A percentile compares a stretch with the other conserved stretches of the same genome.
Evolutionary conservation across 1,140 invertebrate species (phyloP).

Genomic region (Lepidurus arcticus): DNA sequence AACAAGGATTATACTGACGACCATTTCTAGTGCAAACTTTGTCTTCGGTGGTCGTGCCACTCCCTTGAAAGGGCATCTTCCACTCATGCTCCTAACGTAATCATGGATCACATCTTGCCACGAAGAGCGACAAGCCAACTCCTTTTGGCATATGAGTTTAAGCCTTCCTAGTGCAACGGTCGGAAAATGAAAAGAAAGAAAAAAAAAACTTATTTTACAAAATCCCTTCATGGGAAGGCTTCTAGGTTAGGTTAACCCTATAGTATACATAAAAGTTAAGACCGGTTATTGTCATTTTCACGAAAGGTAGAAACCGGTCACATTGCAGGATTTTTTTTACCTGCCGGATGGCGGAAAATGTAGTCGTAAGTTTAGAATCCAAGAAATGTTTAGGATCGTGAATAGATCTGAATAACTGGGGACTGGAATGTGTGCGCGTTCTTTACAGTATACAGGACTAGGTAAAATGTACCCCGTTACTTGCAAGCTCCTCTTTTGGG

Average conservation of each 20-base stretch:
- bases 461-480: not conserved
- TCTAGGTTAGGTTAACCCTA: not conserved
- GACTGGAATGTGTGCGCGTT: not conserved
- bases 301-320: not conserved
- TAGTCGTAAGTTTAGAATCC: too few species aligned
- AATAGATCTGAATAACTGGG: not conserved
- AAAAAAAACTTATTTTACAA: not conserved
- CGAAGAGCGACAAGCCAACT: not conserved
- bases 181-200: not conserved
- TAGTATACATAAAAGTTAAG: not conserved
- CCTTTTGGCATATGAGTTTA: not conserved
- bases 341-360: too few species aligned
- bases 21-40: too few species aligned
- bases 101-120: not conserved
- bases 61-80: not conserved
- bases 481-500: too few species aligned
- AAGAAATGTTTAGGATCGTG: not conserved
- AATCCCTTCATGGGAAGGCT: not conserved
- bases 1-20: not conserved
- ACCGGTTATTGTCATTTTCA: not conserved
- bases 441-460: not conserved
- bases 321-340: not conserved
- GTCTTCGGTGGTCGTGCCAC: not conserved
- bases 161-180: not conserved
- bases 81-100: not conserved